These are phyloP conservation scores for Bombus polaris DNA, from an alignment of 1,140 invertebrate species.

Conservation along the genomic window DNA sequence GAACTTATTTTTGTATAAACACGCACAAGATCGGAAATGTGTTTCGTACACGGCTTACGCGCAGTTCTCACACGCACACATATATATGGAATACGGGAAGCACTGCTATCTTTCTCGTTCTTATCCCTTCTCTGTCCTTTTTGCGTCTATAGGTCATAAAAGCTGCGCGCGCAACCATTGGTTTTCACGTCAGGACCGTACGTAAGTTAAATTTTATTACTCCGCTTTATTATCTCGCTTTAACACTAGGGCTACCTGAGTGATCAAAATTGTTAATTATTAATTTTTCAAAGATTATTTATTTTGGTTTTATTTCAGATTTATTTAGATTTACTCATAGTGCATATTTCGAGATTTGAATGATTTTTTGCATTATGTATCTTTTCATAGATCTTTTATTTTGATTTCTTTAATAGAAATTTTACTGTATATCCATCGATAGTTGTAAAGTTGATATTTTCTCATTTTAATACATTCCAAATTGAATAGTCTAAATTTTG, in stretches of 20 bases:
- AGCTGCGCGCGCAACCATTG: constrained; percentile 60
- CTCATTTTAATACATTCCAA: background rate
- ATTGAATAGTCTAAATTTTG: background rate
- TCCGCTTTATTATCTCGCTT: background rate
- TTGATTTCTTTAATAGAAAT: too few relatives aligned
- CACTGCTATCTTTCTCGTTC: constrained; percentile 6
- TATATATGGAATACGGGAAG: background rate
- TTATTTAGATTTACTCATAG: background rate
- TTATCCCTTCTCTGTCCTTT: constrained; percentile 1
- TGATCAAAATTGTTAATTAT: background rate
- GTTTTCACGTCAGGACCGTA: constrained; percentile 61
- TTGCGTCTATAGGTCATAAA: constrained; percentile 7
- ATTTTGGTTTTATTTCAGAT: background rate
- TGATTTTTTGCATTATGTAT: background rate
- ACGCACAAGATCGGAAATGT: constrained; percentile 50
- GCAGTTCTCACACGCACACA: constrained; percentile 1
- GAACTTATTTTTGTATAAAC: constrained; percentile 56
- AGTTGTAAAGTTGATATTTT: background rate
- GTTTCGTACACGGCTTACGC: constrained; percentile 26
- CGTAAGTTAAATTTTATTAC: background rate
- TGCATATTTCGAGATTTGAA: background rate
- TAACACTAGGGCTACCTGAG: background rate
- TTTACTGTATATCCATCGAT: too few relatives aligned
- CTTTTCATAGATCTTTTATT: too few relatives aligned
- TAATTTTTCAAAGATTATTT: background rate